phyloP scores from a whole-genome alignment of 2,888 invertebrate genomes.

The Spodoptera exigua region DNA sequence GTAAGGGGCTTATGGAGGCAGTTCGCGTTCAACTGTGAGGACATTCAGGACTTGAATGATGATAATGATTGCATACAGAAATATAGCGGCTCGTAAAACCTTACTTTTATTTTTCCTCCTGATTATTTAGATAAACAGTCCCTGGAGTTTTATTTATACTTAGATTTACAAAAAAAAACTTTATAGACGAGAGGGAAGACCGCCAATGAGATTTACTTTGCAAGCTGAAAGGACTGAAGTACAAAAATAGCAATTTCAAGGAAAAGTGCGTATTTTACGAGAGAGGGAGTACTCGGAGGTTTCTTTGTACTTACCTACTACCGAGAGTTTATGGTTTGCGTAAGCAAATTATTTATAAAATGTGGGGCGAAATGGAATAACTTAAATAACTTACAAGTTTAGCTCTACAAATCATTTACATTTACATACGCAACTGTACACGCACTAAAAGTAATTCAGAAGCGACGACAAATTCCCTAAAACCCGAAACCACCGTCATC shows the following conservation, averaged over 20 bases:
- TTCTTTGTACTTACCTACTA: slow-evolving; percentile 22
- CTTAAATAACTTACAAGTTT: slow-evolving; percentile 44
- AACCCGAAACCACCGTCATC: slow-evolving; percentile 57
- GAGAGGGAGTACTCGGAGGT: slow-evolving; percentile 23
- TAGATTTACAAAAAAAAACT: slow-evolving; percentile 32
- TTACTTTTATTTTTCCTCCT: no score
- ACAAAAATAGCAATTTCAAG: slow-evolving; percentile 21
- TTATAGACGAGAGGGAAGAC: slow-evolving; percentile 14
- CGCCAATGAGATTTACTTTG: slow-evolving; percentile 16
- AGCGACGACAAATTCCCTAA: slow-evolving; percentile 50
- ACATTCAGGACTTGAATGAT: slow-evolving; percentile 31
- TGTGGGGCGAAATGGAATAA: slow-evolving; percentile 26
- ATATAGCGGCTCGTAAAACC: no score
- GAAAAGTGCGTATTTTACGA: slow-evolving; percentile 36
- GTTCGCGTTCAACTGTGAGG: slow-evolving; percentile 13
- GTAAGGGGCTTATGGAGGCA: slow-evolving; percentile 8
- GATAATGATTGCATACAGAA: slow-evolving; percentile 8
- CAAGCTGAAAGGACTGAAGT: slow-evolving; percentile 20
- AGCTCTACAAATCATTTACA: slow-evolving; percentile 38
- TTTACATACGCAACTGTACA: slow-evolving; percentile 53
- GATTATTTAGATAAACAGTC: neutral
- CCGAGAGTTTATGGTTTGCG: slow-evolving; percentile 34
- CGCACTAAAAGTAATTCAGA: slow-evolving; percentile 55
- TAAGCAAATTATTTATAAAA: slow-evolving; percentile 38
- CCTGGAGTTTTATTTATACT: slow-evolving; percentile 14